A percentile compares a stretch with the other conserved stretches of the same genome.
phyloP scores from a whole-genome alignment of 2,888 invertebrate species.

The Actias luna region DNA sequence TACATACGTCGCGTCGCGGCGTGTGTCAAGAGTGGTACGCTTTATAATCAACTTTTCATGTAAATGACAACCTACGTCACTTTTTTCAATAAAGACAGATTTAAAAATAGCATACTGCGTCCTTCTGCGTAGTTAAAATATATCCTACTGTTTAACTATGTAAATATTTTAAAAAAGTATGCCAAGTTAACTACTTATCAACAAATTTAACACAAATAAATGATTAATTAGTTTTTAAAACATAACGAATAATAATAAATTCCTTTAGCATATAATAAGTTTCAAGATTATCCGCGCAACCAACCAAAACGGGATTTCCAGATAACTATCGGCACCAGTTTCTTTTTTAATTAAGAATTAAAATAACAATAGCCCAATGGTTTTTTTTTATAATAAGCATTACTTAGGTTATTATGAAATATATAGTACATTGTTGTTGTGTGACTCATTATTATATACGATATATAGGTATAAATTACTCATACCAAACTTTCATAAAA shows the following conservation, averaged over 20 bases:
- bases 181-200: too few species aligned
- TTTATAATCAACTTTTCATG: slow-evolving; percentile 12
- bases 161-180: too few species aligned
- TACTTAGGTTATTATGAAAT: too few species aligned
- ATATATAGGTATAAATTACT: too few species aligned
- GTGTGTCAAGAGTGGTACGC: neutral
- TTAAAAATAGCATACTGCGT: neutral
- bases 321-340: neutral
- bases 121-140: neutral
- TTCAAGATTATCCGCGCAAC: neutral
- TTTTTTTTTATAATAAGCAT: neutral
- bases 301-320: neutral
- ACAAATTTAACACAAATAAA: too few species aligned
- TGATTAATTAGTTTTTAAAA: neutral
- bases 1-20: slow-evolving; percentile 31
- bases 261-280: neutral
- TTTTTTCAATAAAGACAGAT: neutral
- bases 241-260: neutral
- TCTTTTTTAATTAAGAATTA: neutral
- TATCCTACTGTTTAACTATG: too few species aligned
- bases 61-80: slow-evolving; percentile 13
- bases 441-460: too few species aligned
- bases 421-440: too few species aligned
- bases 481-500: too few species aligned
- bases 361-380: neutral